Evolutionary conservation across 1,140 invertebrate genomes (phyloP), one percentile per base, ranked within the genome.

Genomic region (Psilanteris sp.): DNA sequence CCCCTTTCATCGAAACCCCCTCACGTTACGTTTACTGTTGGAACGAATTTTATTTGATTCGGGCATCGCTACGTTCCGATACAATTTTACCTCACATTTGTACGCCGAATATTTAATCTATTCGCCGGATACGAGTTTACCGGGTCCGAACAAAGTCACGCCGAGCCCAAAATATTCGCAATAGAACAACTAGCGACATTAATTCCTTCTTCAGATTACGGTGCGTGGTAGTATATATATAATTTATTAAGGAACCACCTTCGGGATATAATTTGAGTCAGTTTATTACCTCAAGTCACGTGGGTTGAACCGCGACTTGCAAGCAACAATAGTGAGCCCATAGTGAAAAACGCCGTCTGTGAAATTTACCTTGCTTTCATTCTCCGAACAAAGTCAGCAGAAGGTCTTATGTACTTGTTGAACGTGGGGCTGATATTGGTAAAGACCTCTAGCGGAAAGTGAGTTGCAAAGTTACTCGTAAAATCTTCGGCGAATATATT

Each of bases 331-430:
- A 48, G 20, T 48, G 44, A n/a, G 18, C 31, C 9, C n/a, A 1
- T 8, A 29, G 46, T 44, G 48, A 66, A 39, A 39, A 11, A 24
- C 46, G 15, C 31, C 37, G 41, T 70, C 41, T 34, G 43, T 50
- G 43, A 70, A 50, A 70, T 24, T 48, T 13, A 11, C 2, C 11
- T 59, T 46, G 27, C 11, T 43, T 18, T 41, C 4, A 9, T 61
- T 50, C 15, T n/a, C 6, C 10, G 18, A 61, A 52, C 13, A 61
- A 43, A 70, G 46, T 32, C 52, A 13, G 13, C 18, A 8, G 15
- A 29, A 20, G 20, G 27, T 54, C 62, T 57, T 67, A 70, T 78
- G 76, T 79, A 81, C 79, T 81, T 81, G 78, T 81, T 81, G 79
- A 81, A 61, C 77, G 62, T 68, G 31, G 37, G 32, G 41, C 44